Evolutionary conservation across 64 coral and sea anemone species (phyloP), one percentile per base, ranked within the genome.

Genomic region (Astreopora myriophthalma): DNA sequence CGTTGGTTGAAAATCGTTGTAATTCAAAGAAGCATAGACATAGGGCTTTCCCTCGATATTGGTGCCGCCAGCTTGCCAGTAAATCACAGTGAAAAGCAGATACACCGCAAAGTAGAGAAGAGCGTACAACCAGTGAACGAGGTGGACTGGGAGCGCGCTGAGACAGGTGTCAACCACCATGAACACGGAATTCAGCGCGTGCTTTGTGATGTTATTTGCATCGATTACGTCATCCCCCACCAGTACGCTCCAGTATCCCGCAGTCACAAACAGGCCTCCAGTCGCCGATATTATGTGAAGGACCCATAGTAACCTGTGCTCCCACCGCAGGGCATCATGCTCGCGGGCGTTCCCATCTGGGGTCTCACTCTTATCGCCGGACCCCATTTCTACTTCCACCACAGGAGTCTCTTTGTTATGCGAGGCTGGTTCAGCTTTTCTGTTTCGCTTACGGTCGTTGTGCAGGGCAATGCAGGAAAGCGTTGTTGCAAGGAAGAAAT

Each of bases 211-310:
- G 34, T 95, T 93, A 5, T 84, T 75, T 5, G 86, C 88, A 35
- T 96, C 34, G 17, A 91, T 16, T 1, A 27, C 28, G 39, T 99
- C 52, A 33, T 68, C 95, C 7, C 29, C 86, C 5, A 90, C 65
- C 34, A 87, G 69, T 70, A 99, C 77, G n/a, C 66, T 80, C 94
- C 97, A 99, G 87, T 96, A 96, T 13, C 88, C 86, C 17, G 93
- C 74, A 13, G 94, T 95, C 6, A 93, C 76, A 58, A 93, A 79
- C 0, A 88, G 34, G 1, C 86, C 94, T 75, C 77, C 85, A 9
- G 88, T 86, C 22, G 82, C 92, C 25, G 97, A 82, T n/a, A 99
- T 61, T 23, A 89, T 93, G 68, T 91, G 80, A 5, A 96, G 40
- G 25, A 96, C 60, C 97, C 97, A 99, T 17, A 74, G 40, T 0